Conservation (phyloP, 2,797 vertebrate species). For the Helicolenus hilgendorfi region DNA sequence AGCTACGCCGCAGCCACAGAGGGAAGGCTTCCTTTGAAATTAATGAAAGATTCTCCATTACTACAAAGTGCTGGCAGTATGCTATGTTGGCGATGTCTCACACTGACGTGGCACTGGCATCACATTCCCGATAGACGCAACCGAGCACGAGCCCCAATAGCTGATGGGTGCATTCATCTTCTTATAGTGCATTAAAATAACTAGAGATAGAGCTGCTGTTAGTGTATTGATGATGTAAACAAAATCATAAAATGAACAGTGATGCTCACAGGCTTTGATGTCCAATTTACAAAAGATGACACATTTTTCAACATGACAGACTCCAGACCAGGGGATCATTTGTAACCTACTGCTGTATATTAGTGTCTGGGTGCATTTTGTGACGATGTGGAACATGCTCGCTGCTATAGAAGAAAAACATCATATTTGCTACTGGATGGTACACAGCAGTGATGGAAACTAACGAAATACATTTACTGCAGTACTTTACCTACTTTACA, state of each 20-base stretch:
- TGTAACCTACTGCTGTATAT: conserved; percentile 6
- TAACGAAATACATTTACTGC: not conserved
- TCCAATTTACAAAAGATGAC: conserved; percentile 44
- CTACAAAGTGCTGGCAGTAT: conserved; percentile 27
- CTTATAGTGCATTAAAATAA: conserved; percentile 13
- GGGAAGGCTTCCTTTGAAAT: conserved; percentile 54
- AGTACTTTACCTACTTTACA: not conserved
- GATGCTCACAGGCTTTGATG: conserved; percentile 41
- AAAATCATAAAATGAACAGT: conserved; percentile 43
- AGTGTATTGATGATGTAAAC: conserved; percentile 49
- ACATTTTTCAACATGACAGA: conserved; percentile 34
- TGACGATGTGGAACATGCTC: not conserved
- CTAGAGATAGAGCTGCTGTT: conserved; percentile 41
- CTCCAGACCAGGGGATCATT: conserved; percentile 12
- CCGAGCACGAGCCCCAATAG: not conserved
- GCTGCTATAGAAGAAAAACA: not conserved
- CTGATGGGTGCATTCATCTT: conserved; percentile 35
- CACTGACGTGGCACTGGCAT: conserved; percentile 15
- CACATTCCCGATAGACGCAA: conserved; percentile 10
- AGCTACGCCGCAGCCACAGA: conserved; percentile 39
- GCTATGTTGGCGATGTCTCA: conserved; percentile 34
- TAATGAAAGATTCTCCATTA: conserved; percentile 59
- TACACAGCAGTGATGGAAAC: not conserved
- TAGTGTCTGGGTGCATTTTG: conserved; percentile 1
- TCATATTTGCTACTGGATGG: not conserved